Conservation (phyloP, 2,113 vertebrate genomes). For the Zapus hudsonius region DNA sequence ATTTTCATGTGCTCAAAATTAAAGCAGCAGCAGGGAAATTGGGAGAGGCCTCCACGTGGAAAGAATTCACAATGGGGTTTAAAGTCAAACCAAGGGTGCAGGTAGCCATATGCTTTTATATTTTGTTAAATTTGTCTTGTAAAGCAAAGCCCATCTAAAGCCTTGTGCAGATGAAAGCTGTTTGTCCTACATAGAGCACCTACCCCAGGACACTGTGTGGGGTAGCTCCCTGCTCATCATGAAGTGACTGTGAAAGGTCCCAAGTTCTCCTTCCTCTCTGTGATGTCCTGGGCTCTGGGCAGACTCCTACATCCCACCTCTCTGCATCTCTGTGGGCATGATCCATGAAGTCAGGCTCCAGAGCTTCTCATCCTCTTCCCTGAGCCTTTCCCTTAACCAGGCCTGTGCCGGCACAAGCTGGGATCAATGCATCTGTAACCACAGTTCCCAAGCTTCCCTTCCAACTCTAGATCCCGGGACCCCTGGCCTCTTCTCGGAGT, state of each 20-base stretch:
- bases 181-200: background rate
- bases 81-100: conserved; percentile 9
- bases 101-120: background rate
- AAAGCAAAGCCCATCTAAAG: too few relatives aligned
- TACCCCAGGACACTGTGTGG: too few relatives aligned
- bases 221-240: background rate
- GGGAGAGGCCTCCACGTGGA: background rate
- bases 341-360: background rate
- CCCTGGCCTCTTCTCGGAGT: background rate
- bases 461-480: background rate
- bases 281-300: background rate
- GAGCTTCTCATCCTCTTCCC: background rate
- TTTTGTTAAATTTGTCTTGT: background rate
- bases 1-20: conserved; percentile 9
- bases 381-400: background rate
- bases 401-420: background rate
- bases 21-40: conserved; percentile 14
- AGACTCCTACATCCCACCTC: background rate
- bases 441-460: background rate
- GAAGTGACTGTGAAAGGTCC: background rate
- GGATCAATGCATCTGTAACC: background rate
- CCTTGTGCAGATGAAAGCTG: background rate
- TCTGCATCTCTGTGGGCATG: background rate
- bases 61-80: background rate
- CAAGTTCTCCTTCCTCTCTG: background rate